These are phyloP conservation scores for Cathartes aura DNA, from an alignment of 2,113 vertebrate species.

Conservation along the genomic window DNA sequence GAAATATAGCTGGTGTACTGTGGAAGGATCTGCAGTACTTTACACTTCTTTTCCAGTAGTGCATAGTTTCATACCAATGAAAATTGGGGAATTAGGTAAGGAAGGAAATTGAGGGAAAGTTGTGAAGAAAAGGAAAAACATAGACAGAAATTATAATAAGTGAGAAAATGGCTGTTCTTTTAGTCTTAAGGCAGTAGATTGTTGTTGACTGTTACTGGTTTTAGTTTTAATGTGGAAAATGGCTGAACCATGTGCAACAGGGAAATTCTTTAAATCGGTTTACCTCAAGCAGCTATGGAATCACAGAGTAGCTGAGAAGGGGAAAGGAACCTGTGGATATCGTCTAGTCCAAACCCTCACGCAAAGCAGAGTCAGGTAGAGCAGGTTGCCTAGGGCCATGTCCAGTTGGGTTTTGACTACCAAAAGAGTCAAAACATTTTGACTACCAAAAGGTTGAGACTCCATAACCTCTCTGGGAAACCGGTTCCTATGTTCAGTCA, in stretches of 20 bases:
- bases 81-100: neutral
- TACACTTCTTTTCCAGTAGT: neutral
- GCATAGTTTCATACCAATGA: neutral
- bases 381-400: neutral
- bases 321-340: neutral
- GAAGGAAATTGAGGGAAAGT: neutral
- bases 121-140: neutral
- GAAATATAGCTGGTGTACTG: neutral
- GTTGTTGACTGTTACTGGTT: fast-evolving
- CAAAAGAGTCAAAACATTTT: neutral
- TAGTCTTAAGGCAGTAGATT: neutral
- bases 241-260: neutral
- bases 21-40: neutral
- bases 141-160: neutral
- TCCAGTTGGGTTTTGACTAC: neutral
- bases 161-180: neutral
- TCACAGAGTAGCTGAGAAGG: neutral
- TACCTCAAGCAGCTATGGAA: neutral
- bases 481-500: neutral
- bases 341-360: neutral
- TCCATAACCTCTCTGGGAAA: neutral
- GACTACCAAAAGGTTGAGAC: neutral
- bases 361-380: neutral
- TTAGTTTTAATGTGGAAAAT: neutral
- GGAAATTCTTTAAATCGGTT: neutral